Percentiles rank a stretch among this genome's conserved stretches.
phyloP scores from a whole-genome alignment of 1,140 invertebrate species.

The Ctenoplectra terminalis region DNA sequence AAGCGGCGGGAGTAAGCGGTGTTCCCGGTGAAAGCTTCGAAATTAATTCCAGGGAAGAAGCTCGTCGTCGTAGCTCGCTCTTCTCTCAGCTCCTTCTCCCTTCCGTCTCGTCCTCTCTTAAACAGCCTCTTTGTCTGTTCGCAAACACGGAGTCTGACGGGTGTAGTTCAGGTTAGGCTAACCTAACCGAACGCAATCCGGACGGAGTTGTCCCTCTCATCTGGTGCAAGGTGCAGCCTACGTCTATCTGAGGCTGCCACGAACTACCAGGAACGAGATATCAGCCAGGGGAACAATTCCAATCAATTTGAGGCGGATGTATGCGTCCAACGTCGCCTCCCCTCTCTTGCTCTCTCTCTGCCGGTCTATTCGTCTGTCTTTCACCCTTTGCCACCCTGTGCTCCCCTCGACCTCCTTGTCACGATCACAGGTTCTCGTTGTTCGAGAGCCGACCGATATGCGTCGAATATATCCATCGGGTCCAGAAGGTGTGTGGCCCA shows the following conservation, averaged over 20 bases:
- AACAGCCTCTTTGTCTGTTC: constrained; percentile 39
- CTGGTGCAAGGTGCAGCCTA: constrained; percentile 60
- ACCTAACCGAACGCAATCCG: constrained; percentile 52
- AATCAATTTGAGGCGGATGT: constrained; percentile 75
- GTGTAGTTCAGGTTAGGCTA: constrained; percentile 57
- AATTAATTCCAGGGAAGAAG: constrained; percentile 77
- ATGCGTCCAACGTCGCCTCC: constrained; percentile 56
- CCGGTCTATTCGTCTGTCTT: not conserved
- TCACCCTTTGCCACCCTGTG: constrained; percentile 4
- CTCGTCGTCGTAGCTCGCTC: constrained; percentile 52
- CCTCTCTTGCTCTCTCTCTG: constrained; percentile 16
- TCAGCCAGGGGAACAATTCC: constrained; percentile 74
- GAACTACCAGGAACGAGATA: constrained; percentile 72
- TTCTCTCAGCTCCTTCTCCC: constrained; percentile 15
- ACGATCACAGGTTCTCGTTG: constrained; percentile 35
- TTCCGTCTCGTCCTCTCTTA: too few relatives aligned
- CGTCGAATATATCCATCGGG: constrained; percentile 47
- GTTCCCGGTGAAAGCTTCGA: constrained; percentile 72
- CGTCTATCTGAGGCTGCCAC: constrained; percentile 70
- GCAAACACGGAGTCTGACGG: constrained; percentile 67
- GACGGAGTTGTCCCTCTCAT: constrained; percentile 50
- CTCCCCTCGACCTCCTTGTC: constrained; percentile 24
- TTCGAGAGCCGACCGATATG: constrained; percentile 61
- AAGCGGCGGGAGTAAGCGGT: constrained; percentile 67
- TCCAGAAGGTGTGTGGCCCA: constrained; percentile 45